Evolutionary conservation across 2,113 vertebrate genomes (phyloP), one percentile per base, ranked within the genome.

Genomic region (Apodemus speciosus): DNA sequence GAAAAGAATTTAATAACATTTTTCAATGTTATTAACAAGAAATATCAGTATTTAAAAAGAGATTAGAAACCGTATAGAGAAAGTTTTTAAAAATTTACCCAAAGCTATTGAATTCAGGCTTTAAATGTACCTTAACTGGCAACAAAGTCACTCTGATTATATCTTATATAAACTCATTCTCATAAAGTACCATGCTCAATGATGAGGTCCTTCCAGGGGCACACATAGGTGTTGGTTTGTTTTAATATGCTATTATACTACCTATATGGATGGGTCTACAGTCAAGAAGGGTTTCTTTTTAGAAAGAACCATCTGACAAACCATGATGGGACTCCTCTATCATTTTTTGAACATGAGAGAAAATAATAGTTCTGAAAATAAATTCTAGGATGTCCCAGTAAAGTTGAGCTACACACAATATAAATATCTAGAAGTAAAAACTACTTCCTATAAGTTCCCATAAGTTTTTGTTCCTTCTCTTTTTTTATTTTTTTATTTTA

Each of bases 121-220:
- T 95, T 94, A 89, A 91, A 87, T 75, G 56, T 89, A 93, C 84
- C 68, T 95, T n/a, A 62, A 46, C 94, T 95, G 46, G 46, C 76
- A 90, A 76, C 27, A 38, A 93, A 94, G 49, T 40, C 38, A 83
- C 13, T 94, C 88, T 91, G 60, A 75, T 81, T 85, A 88, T 73
- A 32, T 72, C 53, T 89, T 93, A n/a, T 73, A 83, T 93, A 93
- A 96, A 89, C 30, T 38, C 38, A 66, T 90, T 73, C 81, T 94
- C 66, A 84, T 18, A 51, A 86, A 72, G 38, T 84, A 8, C 38
- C 60, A 81, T 27, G 18, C 18, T 64, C 20, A 83, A 14, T 49
- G 5, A 27, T 32, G 51, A 51, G n/a, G 23, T 90, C 20, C 43
- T 95, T 94, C 40, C 87, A 85, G 95, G 35, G 60, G 73, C 13